Base-by-base conservation (phyloP, 2,113 vertebrate species). In the Dicentrarchus labrax region DNA sequence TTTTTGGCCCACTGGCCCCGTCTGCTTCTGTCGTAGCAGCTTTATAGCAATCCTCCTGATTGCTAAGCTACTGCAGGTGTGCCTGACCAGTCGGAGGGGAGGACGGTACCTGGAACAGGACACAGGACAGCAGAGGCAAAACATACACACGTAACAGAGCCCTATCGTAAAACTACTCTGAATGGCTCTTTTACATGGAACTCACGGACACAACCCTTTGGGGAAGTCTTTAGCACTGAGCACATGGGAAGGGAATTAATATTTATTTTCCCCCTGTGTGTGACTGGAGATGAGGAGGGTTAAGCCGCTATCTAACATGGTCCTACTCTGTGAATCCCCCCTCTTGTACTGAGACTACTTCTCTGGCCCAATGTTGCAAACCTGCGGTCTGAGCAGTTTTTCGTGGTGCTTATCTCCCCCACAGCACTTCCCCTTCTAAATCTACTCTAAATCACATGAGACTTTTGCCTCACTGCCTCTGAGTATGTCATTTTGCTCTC, bases 381-480 rank as follows among this genome's bases (percentile, higher is more conserved):
- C 78, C 80, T 90, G 76, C 21, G 19, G 79, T 80, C 75, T 69
- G 78, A 80, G 89, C 81, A 77, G 54, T 85, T 86, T 82, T 79
- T 62, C 15, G 2, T 78, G 57, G 80, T 72, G 69, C 84, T 86
- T 87, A 86, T 90, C 81, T 88, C 76, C 57, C 82, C 73, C 54
- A 74, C 85, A 91, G 87, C 90, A 65, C 69, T 87, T 84, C 66
- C 78, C n/a, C 65, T 82, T 72, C 82, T 85, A 87, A 88, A 91
- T 92, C 85, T 87, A 75, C 88, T 88, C 74, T 24, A 88, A 88
- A 90, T 91, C 87, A 84, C 89, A 86, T 47, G 87, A 86, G 85
- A 91, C 78, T 74, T 82, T 79, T 69, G 89, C 83, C 79, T 85
- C 72, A 76, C 71, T 21, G 67, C 86, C 80, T 74, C 80, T 61